A percentile compares a stretch with the other conserved stretches of the same genome.
phyloP scores from a whole-genome alignment of 1,140 invertebrate species.

The Frieseomelitta varia region DNA sequence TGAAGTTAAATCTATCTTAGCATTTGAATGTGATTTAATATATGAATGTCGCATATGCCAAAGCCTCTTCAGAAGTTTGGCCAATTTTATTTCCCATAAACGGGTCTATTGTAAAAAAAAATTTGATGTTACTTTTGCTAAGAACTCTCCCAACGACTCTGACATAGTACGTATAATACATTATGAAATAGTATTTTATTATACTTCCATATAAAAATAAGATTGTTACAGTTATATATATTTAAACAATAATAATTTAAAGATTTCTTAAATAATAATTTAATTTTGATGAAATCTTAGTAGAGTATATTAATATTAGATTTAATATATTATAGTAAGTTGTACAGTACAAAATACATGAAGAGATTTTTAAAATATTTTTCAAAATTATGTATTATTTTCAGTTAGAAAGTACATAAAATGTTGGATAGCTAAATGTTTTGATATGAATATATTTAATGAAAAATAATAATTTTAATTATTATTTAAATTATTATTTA shows the following conservation, averaged over 20 bases:
- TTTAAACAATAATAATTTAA: background rate
- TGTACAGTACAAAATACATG: background rate
- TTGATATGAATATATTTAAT: background rate
- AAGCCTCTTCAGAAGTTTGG: slow-evolving; percentile 91
- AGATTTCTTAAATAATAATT: background rate
- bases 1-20: slow-evolving; percentile 87
- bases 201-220: slow-evolving; percentile 11
- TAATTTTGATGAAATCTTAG: background rate
- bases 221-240: background rate
- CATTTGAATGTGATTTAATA: slow-evolving; percentile 91
- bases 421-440: background rate
- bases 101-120: slow-evolving; percentile 87
- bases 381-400: background rate
- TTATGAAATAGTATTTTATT: slow-evolving; percentile 78
- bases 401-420: background rate
- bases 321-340: too few species aligned
- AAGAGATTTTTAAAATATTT: background rate
- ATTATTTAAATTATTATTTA: background rate
- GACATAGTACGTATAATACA: slow-evolving; percentile 80
- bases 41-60: slow-evolving; percentile 93
- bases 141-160: slow-evolving; percentile 68
- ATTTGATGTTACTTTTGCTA: slow-evolving; percentile 79
- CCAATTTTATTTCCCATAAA: slow-evolving; percentile 93
- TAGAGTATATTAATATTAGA: too few species aligned
- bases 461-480: background rate